Evolutionary conservation across 2,888 invertebrate species (phyloP), one percentile per base, ranked within the genome.

Genomic region (Leucozona laternaria): DNA sequence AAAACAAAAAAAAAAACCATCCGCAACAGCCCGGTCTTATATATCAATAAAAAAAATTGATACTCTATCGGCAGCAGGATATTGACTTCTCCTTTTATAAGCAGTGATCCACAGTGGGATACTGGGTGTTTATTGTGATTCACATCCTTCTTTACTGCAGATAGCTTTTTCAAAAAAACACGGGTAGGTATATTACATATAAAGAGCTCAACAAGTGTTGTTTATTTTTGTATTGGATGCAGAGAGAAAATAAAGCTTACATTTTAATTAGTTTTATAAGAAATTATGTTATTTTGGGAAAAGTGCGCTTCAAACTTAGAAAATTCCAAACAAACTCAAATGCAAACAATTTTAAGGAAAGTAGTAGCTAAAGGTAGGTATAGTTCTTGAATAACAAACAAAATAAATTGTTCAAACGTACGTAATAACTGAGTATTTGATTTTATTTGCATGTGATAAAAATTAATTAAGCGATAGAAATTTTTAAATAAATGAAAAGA

Each of bases 141-240:
- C 6, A 7, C 6, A 31, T 31, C 6, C 28, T 28, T 28, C 6
- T 28, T 6, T 5, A 28, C 28, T 28, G 28, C 28, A 6, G 28
- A 28, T 1, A 31, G 8, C 7, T 5, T 31, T 31, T 31, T 8
- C 31, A 31, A 31, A 31, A 31, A 31, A 31, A 31, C 31, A 31
- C 8, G 31, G 31, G 31, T 31, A 31, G 31, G 0, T 31, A 7
- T 28, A 28, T 31, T 31, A 31, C 8, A 15, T 62, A 20, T 66
- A 64, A 64, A 57, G 64, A 81, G 81, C 64, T 77, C 70, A 81
- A 73, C 20, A 76, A 53, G 64, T 81, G 62, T 75, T 31, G 68
- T 75, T n/a, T 80, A 62, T 68, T 62, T 75, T 68, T 80, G 76
- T 80, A 22, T 66, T 45, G 66, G 40, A 79, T 80, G 80, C 80